Percentiles rank a stretch among this genome's conserved stretches.
These are phyloP conservation scores for Ctenomys sociabilis DNA, from an alignment of 2,113 vertebrate genomes.

Conservation along the genomic window DNA sequence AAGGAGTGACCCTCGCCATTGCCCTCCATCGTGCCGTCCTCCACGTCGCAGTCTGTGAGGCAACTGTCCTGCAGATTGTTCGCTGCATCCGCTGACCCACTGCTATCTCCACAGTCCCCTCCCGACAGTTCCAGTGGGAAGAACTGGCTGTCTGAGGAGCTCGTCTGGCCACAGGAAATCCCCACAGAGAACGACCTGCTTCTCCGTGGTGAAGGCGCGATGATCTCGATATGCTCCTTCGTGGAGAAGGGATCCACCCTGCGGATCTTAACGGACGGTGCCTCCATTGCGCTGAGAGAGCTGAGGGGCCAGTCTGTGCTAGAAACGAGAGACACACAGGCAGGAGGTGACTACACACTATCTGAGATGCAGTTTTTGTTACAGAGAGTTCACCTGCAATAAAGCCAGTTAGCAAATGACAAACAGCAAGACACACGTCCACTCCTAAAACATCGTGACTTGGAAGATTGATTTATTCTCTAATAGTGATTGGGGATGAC, in stretches of 20 bases:
- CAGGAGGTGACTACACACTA: neutral
- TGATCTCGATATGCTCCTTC: slow-evolving; percentile 85
- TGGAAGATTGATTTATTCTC: slow-evolving; percentile 22
- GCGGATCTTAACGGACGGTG: slow-evolving; percentile 93
- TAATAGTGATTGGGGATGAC: neutral
- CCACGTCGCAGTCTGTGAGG: slow-evolving; percentile 88
- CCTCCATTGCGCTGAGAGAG: slow-evolving; percentile 93
- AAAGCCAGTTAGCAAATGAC: neutral
- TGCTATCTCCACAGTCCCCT: slow-evolving; percentile 57
- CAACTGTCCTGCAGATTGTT: slow-evolving; percentile 88
- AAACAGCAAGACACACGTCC: neutral
- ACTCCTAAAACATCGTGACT: neutral
- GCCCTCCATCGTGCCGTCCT: slow-evolving; percentile 86
- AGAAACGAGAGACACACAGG: slow-evolving; percentile 46
- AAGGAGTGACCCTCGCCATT: slow-evolving; percentile 86
- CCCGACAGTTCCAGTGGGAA: slow-evolving; percentile 83
- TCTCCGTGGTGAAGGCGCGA: slow-evolving; percentile 77
- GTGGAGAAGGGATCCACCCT: slow-evolving; percentile 88
- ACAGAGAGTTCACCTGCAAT: slow-evolving; percentile 14
- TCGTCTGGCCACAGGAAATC: slow-evolving; percentile 83
- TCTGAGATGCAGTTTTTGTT: neutral
- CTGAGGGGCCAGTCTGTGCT: slow-evolving; percentile 96
- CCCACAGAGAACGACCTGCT: slow-evolving; percentile 76
- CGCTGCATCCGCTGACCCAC: slow-evolving; percentile 66
- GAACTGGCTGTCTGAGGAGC: slow-evolving; percentile 86